Evolutionary conservation across 2,113 vertebrate species (phyloP).

Genomic region (Orientallactaga bullata): DNA sequence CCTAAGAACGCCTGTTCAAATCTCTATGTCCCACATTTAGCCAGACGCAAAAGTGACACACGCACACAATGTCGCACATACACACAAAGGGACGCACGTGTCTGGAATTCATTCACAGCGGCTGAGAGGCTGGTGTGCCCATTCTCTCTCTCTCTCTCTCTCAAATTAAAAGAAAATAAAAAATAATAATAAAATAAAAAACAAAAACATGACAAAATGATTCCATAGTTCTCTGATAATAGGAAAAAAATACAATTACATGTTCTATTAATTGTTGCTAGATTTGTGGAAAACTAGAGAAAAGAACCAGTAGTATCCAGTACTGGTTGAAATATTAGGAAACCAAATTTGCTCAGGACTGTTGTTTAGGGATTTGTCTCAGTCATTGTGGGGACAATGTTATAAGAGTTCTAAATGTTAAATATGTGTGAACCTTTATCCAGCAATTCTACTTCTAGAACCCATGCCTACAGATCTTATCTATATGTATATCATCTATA

Average conservation of each 20-base stretch:
- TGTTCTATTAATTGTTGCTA: neutral
- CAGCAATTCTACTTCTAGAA: conserved; percentile 27
- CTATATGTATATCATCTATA: too few species aligned
- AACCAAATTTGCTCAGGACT: neutral
- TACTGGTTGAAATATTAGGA: neutral
- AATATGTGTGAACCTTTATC: neutral
- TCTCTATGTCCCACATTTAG: too few species aligned
- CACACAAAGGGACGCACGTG: too few species aligned
- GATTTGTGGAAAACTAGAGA: conserved; percentile 6
- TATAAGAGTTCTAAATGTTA: neutral
- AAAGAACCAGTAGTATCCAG: neutral
- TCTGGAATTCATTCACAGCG: too few species aligned
- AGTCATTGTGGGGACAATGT: neutral
- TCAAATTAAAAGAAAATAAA: too few species aligned
- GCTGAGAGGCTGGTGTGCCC: too few species aligned
- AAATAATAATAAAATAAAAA: too few species aligned
- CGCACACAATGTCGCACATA: too few species aligned
- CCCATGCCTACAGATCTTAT: neutral
- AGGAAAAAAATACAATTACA: conserved; percentile 8
- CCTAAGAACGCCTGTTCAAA: too few species aligned
- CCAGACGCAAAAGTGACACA: too few species aligned
- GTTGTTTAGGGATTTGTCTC: neutral
- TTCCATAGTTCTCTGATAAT: neutral
- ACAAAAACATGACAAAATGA: too few species aligned
- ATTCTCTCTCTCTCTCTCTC: too few species aligned